Conservation (phyloP, 1,140 invertebrate genomes). For the Zaprionus gabonicus region DNA sequence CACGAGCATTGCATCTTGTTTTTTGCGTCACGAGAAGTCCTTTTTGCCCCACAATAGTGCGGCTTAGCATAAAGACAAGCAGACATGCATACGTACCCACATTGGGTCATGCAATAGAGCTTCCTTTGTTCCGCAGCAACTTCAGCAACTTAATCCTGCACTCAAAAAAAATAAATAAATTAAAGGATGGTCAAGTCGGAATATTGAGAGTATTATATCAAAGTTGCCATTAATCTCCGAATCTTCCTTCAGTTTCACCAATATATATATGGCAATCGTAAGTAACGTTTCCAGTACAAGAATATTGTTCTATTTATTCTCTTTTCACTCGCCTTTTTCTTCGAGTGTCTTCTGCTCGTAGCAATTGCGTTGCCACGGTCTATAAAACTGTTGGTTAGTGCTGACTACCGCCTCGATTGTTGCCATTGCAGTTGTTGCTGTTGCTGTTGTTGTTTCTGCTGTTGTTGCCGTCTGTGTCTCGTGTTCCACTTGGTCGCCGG, state of each 20-base stretch:
- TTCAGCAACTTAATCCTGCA: constrained; percentile 60
- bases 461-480: constrained; percentile 31
- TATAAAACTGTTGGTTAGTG: constrained; percentile 67
- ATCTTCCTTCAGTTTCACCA: too few species aligned
- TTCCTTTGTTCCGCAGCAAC: constrained; percentile 69
- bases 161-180: constrained; percentile 9
- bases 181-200: too few species aligned
- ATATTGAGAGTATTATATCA: too few species aligned
- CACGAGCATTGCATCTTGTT: neutral
- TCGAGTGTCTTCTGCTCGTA: constrained; percentile 35
- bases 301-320: neutral
- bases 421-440: constrained; percentile 20
- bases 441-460: constrained; percentile 15
- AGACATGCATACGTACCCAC: constrained; percentile 22
- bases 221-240: too few species aligned
- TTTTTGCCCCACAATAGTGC: neutral
- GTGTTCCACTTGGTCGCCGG: constrained; percentile 36
- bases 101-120: neutral
- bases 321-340: neutral
- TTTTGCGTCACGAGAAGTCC: neutral
- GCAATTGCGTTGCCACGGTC: constrained; percentile 59
- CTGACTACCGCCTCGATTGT: constrained; percentile 47
- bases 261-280: neutral
- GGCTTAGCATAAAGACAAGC: neutral
- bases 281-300: neutral